phyloP scores from a whole-genome alignment of 2,888 invertebrate genomes.

The Nowickia ferox region DNA sequence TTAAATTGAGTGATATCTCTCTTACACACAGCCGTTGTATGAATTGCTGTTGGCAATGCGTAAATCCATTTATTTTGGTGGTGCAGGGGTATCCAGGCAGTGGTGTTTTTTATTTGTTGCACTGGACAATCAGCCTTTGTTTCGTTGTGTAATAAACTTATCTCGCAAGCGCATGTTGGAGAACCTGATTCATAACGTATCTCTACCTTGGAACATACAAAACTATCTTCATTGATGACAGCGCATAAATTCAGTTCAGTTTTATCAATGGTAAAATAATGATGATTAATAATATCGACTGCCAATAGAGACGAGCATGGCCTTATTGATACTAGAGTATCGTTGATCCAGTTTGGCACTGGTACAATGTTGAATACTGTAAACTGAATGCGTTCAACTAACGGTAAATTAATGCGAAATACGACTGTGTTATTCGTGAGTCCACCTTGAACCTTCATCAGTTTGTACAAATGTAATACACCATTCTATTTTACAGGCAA shows the following conservation, averaged over 20 bases:
- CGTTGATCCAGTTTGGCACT: too few species aligned
- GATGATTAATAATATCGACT: background rate
- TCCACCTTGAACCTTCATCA: too few species aligned
- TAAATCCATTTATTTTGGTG: constrained; percentile 13
- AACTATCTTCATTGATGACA: background rate
- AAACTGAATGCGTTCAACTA: too few species aligned
- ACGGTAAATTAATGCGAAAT: too few species aligned
- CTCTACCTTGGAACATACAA: background rate
- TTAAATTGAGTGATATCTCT: background rate
- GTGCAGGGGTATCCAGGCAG: constrained; percentile 8
- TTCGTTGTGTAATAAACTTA: background rate
- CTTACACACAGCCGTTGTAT: background rate
- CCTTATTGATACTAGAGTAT: constrained; percentile 1
- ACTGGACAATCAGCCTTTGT: constrained; percentile 16
- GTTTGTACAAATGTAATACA: too few species aligned
- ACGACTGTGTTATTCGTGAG: too few species aligned
- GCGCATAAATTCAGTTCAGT: too few species aligned
- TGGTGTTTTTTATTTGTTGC: background rate
- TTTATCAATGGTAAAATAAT: constrained; percentile 10
- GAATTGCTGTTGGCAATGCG: background rate
- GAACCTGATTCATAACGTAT: background rate
- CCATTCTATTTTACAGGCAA: too few species aligned
- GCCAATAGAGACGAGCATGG: background rate
- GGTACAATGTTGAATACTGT: too few species aligned
- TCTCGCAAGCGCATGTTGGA: constrained; percentile 6